A percentile compares a stretch with the other conserved stretches of the same genome.
Conservation (phyloP, 64 coral and sea anemone genomes). For the Actinia tenebrosa region DNA sequence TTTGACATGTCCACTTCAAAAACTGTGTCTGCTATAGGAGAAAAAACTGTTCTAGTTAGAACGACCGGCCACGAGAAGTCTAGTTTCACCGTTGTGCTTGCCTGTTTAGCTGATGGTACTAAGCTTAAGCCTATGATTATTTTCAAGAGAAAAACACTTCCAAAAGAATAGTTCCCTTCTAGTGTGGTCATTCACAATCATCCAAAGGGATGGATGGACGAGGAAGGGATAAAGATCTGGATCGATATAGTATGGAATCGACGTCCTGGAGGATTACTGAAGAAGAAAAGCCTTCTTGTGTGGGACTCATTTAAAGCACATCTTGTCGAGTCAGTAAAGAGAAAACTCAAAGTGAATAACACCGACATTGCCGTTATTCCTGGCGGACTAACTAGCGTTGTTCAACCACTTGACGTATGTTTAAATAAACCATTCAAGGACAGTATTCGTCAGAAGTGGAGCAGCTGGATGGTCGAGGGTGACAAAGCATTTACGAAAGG, state of each 20-base stretch:
- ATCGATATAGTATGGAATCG: constrained; percentile 30
- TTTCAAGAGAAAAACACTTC: constrained; percentile 24
- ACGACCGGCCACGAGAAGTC: constrained; percentile 28
- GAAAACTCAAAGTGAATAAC: background rate
- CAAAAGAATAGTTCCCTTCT: background rate
- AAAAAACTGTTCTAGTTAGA: background rate
- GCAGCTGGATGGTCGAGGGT: constrained; percentile 20
- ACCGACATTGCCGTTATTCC: constrained; percentile 27
- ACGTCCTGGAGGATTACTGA: constrained; percentile 30
- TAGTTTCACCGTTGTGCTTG: constrained; percentile 2
- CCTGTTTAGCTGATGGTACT: constrained; percentile 10
- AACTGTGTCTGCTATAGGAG: background rate
- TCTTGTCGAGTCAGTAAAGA: constrained; percentile 18
- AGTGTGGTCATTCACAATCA: constrained; percentile 23
- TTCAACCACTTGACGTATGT: constrained; percentile 39
- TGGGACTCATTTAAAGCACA: constrained; percentile 37
- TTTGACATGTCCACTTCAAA: constrained; percentile 18
- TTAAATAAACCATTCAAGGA: constrained; percentile 51
- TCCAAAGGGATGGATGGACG: constrained; percentile 52
- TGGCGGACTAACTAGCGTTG: background rate
- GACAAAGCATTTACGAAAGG: constrained; percentile 8
- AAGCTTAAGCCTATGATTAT: constrained; percentile 34
- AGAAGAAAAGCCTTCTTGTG: constrained; percentile 25
- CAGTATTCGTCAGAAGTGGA: constrained; percentile 17
- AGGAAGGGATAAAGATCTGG: constrained; percentile 8